phyloP scores from a whole-genome alignment of 2,797 vertebrate species.

The Tenualosa thibaudeaui region DNA sequence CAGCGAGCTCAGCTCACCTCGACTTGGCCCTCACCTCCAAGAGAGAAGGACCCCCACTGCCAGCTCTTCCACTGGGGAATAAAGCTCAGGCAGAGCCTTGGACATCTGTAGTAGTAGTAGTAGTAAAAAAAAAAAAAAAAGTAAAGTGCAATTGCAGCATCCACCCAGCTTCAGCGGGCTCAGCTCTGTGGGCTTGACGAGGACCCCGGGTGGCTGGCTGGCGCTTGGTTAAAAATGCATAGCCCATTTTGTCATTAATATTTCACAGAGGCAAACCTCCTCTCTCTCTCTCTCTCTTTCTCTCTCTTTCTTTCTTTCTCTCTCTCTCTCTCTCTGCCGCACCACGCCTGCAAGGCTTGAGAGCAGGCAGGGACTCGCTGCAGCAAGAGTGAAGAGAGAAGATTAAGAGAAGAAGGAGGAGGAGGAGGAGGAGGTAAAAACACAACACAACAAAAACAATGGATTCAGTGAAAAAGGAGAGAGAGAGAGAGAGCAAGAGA shows the following conservation, averaged over 20 bases:
- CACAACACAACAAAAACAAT: neutral
- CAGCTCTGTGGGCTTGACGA: constrained; percentile 16
- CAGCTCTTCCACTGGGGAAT: neutral
- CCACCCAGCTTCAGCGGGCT: neutral
- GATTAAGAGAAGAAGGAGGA: neutral
- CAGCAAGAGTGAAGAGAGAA: neutral
- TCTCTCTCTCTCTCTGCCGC: neutral
- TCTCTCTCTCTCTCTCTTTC: constrained; percentile 28
- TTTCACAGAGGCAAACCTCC: constrained; percentile 65
- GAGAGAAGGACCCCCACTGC: neutral
- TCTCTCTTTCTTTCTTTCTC: too few species aligned
- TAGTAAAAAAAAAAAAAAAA: neutral
- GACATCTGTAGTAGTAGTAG: neutral
- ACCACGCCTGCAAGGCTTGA: neutral
- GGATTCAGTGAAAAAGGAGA: neutral
- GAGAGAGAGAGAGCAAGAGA: neutral
- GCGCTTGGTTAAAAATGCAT: constrained; percentile 64
- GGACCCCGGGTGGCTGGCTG: constrained; percentile 48
- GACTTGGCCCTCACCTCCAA: neutral
- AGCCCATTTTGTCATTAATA: constrained; percentile 70
- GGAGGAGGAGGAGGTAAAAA: neutral
- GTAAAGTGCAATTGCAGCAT: neutral
- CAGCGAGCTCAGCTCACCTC: neutral
- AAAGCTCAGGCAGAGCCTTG: neutral
- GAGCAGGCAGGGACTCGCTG: neutral